Conservation (phyloP, 2,797 vertebrate species). For the Microchirus variegatus region DNA sequence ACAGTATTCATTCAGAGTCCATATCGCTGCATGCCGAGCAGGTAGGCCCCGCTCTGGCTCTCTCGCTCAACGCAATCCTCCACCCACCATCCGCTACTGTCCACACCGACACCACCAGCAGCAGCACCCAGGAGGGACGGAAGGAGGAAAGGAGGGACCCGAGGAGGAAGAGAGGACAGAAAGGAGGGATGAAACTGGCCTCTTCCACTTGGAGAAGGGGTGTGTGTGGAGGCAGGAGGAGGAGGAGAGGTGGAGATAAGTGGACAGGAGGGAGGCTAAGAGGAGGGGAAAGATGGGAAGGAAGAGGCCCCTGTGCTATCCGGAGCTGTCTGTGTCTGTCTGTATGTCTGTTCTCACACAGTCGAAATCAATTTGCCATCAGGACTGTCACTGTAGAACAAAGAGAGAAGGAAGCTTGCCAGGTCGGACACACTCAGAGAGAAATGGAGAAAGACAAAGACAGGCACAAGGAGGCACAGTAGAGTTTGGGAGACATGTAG, state of each 20-base stretch:
- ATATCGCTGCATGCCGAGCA: conserved; percentile 82
- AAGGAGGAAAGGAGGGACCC: conserved; percentile 75
- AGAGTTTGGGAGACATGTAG: conserved; percentile 57
- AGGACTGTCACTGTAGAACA: conserved; percentile 96
- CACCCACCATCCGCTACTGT: conserved; percentile 86
- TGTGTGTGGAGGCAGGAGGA: conserved; percentile 78
- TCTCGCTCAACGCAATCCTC: conserved; percentile 83
- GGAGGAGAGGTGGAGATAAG: conserved; percentile 55
- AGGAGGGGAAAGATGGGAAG: conserved; percentile 60
- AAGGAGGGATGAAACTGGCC: conserved; percentile 84
- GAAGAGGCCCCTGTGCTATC: conserved; percentile 84
- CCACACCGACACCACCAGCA: conserved; percentile 78
- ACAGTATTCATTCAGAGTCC: conserved; percentile 81
- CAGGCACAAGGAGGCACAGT: conserved; percentile 70
- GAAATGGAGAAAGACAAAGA: conserved; percentile 80
- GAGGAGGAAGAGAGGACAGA: conserved; percentile 85
- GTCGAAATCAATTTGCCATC: conserved; percentile 99
- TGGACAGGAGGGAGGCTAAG: conserved; percentile 72
- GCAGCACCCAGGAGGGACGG: conserved; percentile 74
- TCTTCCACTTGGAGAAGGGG: conserved; percentile 82
- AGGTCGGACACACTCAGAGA: conserved; percentile 86
- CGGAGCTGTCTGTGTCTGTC: conserved; percentile 89
- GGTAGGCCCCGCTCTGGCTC: conserved; percentile 79
- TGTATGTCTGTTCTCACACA: conserved; percentile 95
- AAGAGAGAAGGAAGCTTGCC: conserved; percentile 93